phyloP scores from a whole-genome alignment of 2,113 vertebrate genomes.

The Thunnus maccoyii region DNA sequence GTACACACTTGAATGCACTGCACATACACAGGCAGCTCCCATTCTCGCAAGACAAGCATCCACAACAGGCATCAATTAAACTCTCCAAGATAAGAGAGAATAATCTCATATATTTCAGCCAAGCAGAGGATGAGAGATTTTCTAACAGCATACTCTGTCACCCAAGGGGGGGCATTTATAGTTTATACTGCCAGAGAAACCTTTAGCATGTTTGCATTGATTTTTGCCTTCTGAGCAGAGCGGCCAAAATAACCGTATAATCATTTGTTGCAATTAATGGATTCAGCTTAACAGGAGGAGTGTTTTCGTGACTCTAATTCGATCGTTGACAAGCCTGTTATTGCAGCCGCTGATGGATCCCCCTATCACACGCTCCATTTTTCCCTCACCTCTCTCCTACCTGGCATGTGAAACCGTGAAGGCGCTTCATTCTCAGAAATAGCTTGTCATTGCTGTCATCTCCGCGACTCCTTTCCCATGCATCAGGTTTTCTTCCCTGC shows the following conservation, averaged over 20 bases:
- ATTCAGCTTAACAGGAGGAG: conserved; percentile 14
- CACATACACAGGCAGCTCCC: conserved; percentile 32
- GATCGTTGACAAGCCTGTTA: conserved; percentile 20
- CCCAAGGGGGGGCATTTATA: conserved; percentile 16
- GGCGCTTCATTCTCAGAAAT: conserved; percentile 38
- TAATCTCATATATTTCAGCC: conserved; percentile 11
- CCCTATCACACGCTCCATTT: conserved; percentile 12
- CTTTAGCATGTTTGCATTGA: conserved; percentile 52
- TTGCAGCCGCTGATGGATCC: conserved; percentile 40
- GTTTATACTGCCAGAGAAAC: conserved; percentile 10
- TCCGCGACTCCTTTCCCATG: conserved; percentile 14
- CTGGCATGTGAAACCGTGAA: conserved; percentile 11
- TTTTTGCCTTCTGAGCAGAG: conserved; percentile 29
- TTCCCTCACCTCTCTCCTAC: conserved; percentile 36
- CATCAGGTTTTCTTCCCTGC: conserved; percentile 44
- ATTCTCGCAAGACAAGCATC: conserved; percentile 5
- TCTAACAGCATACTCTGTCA: not conserved
- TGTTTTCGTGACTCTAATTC: conserved; percentile 10
- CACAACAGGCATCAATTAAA: conserved; percentile 10
- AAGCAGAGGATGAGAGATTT: conserved; percentile 14
- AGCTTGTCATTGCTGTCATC: conserved; percentile 62
- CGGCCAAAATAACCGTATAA: conserved; percentile 23
- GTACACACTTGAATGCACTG: conserved; percentile 39
- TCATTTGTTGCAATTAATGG: conserved; percentile 41
- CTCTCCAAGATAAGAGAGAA: conserved; percentile 20